phyloP scores from a whole-genome alignment of 2,888 invertebrate genomes.

The Pseudanteris insignis region DNA sequence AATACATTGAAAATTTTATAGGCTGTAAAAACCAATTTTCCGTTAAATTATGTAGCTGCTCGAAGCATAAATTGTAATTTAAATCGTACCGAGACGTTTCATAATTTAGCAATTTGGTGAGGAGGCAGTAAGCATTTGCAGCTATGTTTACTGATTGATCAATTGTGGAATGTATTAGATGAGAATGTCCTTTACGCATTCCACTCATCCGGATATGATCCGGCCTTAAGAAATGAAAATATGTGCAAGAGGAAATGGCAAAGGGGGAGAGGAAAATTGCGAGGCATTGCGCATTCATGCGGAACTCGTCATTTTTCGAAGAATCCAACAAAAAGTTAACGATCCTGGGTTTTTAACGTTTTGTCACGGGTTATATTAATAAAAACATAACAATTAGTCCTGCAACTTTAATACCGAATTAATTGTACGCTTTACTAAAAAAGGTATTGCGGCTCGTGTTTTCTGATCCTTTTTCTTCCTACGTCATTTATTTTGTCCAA shows the following conservation, averaged over 20 bases:
- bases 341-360: too few relatives aligned
- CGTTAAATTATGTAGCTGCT: too few relatives aligned
- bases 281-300: slow-evolving; percentile 29
- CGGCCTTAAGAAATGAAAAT: slow-evolving; percentile 34
- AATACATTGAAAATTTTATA: too few relatives aligned
- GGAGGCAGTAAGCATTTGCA: too few relatives aligned
- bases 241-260: slow-evolving; percentile 3
- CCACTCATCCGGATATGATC: slow-evolving; percentile 25
- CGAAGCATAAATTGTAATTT: too few relatives aligned
- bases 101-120: too few relatives aligned
- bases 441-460: too few relatives aligned
- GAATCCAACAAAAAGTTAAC: slow-evolving; percentile 17
- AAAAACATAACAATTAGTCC: slow-evolving; percentile 1
- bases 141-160: too few relatives aligned
- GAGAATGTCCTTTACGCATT: slow-evolving; percentile 27
- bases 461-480: not conserved
- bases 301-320: slow-evolving; percentile 32
- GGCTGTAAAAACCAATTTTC: too few relatives aligned
- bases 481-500: not conserved
- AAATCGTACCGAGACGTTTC: too few relatives aligned
- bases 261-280: slow-evolving; percentile 28
- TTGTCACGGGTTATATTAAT: slow-evolving; percentile 4
- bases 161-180: slow-evolving; percentile 17
- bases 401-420: slow-evolving; percentile 5
- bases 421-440: too few relatives aligned